Percentiles rank a stretch among this genome's conserved stretches.
phyloP scores from a whole-genome alignment of 2,797 vertebrate species.

The Anguilla megastoma region DNA sequence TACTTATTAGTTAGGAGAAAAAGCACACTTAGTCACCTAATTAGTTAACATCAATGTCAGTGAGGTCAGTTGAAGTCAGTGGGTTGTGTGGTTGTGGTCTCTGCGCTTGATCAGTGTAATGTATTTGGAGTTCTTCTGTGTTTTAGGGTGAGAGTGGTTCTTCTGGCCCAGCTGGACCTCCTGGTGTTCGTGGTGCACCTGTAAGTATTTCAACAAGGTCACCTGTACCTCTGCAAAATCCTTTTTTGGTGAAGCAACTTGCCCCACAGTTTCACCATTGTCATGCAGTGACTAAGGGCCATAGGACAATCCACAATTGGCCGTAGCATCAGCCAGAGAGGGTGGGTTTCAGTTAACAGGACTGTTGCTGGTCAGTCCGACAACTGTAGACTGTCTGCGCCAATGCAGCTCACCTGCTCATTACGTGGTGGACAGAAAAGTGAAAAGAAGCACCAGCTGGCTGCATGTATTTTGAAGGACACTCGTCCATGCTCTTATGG shows the following conservation, averaged over 20 bases:
- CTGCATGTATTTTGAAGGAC: neutral
- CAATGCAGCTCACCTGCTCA: neutral
- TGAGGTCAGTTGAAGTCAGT: neutral
- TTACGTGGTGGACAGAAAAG: neutral
- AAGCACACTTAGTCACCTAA: neutral
- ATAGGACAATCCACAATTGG: neutral
- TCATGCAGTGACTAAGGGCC: neutral
- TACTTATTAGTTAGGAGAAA: neutral
- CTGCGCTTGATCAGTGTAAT: neutral
- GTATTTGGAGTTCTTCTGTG: constrained; percentile 25
- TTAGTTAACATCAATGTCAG: neutral
- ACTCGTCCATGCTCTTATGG: neutral
- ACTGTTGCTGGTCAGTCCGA: neutral
- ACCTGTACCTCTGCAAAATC: neutral
- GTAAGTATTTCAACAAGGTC: constrained; percentile 73
- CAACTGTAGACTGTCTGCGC: neutral
- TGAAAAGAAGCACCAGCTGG: neutral
- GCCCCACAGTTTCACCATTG: neutral
- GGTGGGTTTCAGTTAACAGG: neutral
- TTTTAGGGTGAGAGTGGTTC: constrained; percentile 88
- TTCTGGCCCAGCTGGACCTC: constrained; percentile 80
- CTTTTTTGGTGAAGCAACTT: neutral
- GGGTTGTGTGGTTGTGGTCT: neutral
- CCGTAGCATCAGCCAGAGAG: neutral
- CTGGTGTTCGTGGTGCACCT: constrained; percentile 84